Conservation (phyloP, 2,797 vertebrate genomes). For the Glyptemys insculpta region DNA sequence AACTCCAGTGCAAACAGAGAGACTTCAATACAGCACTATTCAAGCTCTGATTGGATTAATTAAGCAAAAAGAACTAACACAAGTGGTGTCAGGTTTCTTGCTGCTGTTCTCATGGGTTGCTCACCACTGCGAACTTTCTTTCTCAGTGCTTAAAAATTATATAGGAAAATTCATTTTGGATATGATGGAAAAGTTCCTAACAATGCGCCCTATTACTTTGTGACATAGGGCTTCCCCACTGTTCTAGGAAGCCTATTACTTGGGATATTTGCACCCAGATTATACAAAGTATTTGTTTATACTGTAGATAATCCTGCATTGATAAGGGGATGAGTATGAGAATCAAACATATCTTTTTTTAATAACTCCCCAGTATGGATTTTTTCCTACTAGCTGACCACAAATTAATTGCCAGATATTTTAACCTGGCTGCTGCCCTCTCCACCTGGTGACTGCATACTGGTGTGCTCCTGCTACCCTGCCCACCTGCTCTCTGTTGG, state of each 20-base stretch:
- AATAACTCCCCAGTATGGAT: neutral
- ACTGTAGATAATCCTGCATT: neutral
- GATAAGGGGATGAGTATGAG: neutral
- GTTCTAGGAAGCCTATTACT: neutral
- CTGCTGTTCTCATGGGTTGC: neutral
- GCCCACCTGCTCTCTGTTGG: slow-evolving; percentile 50
- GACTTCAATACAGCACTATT: neutral
- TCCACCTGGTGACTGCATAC: neutral
- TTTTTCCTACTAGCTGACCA: neutral
- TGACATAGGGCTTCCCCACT: neutral
- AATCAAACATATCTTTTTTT: neutral
- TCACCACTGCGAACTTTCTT: rapidly evolving
- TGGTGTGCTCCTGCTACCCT: neutral
- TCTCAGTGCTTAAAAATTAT: neutral
- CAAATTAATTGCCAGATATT: neutral
- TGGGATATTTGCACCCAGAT: neutral
- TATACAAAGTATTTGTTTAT: neutral
- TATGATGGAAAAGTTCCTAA: neutral
- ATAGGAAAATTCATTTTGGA: neutral
- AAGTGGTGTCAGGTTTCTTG: neutral
- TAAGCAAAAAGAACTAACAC: neutral
- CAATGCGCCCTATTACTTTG: neutral
- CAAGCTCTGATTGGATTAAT: neutral
- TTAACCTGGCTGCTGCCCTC: neutral
- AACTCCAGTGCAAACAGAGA: neutral